Percentiles rank a stretch among this genome's conserved stretches.
Evolutionary conservation across 2,113 vertebrate genomes (phyloP).

Genomic region (Eretmochelys imbricata): DNA sequence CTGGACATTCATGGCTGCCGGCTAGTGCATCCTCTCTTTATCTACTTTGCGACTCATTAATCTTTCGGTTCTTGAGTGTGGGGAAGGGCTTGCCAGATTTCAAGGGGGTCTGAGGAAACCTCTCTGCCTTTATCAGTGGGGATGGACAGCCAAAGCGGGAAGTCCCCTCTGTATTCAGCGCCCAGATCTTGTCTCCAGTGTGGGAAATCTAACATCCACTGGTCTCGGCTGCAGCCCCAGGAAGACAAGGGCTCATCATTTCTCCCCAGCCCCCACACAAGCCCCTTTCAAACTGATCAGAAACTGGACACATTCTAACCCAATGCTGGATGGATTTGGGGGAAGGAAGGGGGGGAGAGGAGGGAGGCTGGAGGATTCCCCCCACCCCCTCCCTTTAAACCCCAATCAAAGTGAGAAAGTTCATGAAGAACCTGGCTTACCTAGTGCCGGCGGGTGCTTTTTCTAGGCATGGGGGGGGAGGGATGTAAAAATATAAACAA

Average conservation of each 20-base stretch:
- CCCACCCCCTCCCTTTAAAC: not conserved
- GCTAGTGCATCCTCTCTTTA: constrained; percentile 17
- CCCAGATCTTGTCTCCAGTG: not conserved
- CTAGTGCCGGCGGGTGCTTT: not conserved
- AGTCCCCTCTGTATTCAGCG: not conserved
- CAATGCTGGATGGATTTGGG: not conserved
- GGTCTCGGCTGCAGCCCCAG: not conserved
- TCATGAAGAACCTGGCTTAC: not conserved
- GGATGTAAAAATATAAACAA: too few relatives aligned
- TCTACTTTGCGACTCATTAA: not conserved
- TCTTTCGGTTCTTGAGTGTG: not conserved
- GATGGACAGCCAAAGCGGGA: not conserved
- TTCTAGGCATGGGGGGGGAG: not conserved
- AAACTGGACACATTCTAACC: not conserved
- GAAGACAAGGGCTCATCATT: not conserved
- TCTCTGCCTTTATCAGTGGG: too few relatives aligned
- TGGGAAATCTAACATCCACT: not conserved
- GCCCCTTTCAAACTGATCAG: not conserved
- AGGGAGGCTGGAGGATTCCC: not conserved
- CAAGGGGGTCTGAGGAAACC: not conserved
- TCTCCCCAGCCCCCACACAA: not conserved
- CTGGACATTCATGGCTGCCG: constrained; percentile 47
- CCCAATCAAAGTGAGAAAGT: not conserved
- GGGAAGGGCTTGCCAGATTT: not conserved
- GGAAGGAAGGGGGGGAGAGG: not conserved